These are phyloP conservation scores for Pimephales promelas DNA, from an alignment of 2,113 vertebrate species.

Conservation along the genomic window DNA sequence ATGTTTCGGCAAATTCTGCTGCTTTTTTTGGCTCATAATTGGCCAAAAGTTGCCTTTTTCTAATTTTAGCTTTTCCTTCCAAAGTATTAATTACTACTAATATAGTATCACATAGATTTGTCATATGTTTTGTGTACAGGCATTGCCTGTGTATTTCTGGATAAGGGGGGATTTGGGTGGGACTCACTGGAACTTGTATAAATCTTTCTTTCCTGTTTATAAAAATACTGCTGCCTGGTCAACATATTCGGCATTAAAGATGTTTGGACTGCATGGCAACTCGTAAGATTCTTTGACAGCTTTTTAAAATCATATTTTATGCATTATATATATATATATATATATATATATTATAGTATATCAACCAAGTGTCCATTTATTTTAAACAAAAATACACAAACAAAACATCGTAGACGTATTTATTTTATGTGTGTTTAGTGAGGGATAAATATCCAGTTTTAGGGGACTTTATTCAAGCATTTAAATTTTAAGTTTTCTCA, in stretches of 20 bases:
- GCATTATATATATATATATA: too few relatives aligned
- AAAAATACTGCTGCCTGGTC: conserved; percentile 36
- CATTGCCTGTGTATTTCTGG: conserved; percentile 17
- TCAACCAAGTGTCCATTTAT: too few relatives aligned
- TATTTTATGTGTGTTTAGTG: neutral
- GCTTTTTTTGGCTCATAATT: neutral
- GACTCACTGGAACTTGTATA: conserved; percentile 37
- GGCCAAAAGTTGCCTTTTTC: neutral
- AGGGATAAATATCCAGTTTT: neutral
- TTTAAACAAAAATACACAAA: too few relatives aligned
- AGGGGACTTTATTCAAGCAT: neutral
- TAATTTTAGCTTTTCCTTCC: neutral
- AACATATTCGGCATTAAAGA: neutral
- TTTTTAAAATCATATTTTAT: neutral
- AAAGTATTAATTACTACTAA: neutral
- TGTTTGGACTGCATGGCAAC: conserved; percentile 5
- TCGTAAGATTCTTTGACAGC: neutral
- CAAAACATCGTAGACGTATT: too few relatives aligned
- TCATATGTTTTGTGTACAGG: conserved; percentile 23
- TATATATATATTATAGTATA: too few relatives aligned
- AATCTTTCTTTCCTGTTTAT: conserved; percentile 51
- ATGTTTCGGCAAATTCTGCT: neutral
- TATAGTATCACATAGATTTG: neutral
- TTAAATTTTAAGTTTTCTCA: neutral
- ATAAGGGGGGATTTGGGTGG: conserved; percentile 38